These are phyloP conservation scores for Strigamia maritima DNA, from an alignment of 2,888 invertebrate species.

Conservation along the genomic window DNA sequence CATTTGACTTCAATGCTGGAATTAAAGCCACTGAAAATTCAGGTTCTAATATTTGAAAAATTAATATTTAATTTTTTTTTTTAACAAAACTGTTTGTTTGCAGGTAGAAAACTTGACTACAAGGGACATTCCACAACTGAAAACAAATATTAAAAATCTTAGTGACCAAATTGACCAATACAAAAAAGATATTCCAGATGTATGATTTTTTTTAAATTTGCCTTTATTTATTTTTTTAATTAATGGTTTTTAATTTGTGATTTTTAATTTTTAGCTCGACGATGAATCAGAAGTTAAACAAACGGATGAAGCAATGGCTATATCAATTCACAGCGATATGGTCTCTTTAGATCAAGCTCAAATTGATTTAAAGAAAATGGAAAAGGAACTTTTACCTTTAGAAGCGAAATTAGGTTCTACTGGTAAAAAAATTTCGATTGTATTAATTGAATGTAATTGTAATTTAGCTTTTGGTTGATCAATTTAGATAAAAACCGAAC, in stretches of 20 bases:
- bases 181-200: background rate
- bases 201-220: background rate
- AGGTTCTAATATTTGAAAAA: background rate
- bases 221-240: background rate
- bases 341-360: background rate
- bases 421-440: background rate
- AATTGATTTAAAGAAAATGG: background rate
- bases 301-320: background rate
- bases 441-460: background rate
- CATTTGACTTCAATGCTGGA: background rate
- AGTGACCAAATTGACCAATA: background rate
- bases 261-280: constrained; percentile 18
- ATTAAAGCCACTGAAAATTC: constrained; percentile 10
- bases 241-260: background rate
- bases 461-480: background rate
- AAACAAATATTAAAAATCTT: background rate
- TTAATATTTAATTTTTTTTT: too few relatives aligned
- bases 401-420: background rate
- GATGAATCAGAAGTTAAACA: background rate
- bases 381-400: background rate
- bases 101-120: background rate
- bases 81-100: background rate
- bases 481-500: constrained; percentile 18
- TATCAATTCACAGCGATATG: constrained; percentile 10
- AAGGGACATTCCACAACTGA: background rate